Evolutionary conservation across 2,888 invertebrate species (phyloP).

Genomic region (Herminia tarsipennalis): DNA sequence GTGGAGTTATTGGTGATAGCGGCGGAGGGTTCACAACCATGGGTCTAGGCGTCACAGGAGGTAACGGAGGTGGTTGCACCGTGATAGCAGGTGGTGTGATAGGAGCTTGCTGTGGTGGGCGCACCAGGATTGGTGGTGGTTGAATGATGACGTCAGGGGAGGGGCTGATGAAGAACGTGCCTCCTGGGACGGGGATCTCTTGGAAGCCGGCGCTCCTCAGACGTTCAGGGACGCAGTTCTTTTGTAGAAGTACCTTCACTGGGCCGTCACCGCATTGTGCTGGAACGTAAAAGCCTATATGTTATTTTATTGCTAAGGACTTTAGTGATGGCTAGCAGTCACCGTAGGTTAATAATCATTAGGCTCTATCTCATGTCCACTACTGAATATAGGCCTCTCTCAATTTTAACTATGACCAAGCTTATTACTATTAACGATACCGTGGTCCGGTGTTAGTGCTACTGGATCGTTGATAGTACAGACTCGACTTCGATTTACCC

Average conservation of each 20-base stretch:
- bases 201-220: slow-evolving; percentile 61
- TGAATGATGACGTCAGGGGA: slow-evolving; percentile 68
- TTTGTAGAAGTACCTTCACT: slow-evolving; percentile 48
- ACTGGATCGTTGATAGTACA: too few species aligned
- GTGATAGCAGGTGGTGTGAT: slow-evolving; percentile 57
- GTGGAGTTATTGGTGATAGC: slow-evolving; percentile 52
- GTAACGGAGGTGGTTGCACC: slow-evolving; percentile 50
- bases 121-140: slow-evolving; percentile 67
- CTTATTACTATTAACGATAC: too few species aligned
- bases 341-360: too few species aligned
- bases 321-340: too few species aligned
- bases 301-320: too few species aligned
- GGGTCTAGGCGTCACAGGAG: slow-evolving; percentile 54
- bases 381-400: too few species aligned
- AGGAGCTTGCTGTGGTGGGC: slow-evolving; percentile 50
- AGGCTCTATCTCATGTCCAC: too few species aligned
- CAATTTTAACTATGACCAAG: too few species aligned
- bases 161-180: slow-evolving; percentile 59
- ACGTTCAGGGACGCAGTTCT: slow-evolving; percentile 43
- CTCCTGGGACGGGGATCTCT: slow-evolving; percentile 61
- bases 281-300: too few species aligned
- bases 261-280: slow-evolving; percentile 63
- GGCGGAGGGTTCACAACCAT: slow-evolving; percentile 55
- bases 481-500: too few species aligned
- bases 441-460: too few species aligned